Evolutionary conservation across 2,797 vertebrate genomes (phyloP), one percentile per base, ranked within the genome.

Genomic region (Pseudochaenichthys georgianus): DNA sequence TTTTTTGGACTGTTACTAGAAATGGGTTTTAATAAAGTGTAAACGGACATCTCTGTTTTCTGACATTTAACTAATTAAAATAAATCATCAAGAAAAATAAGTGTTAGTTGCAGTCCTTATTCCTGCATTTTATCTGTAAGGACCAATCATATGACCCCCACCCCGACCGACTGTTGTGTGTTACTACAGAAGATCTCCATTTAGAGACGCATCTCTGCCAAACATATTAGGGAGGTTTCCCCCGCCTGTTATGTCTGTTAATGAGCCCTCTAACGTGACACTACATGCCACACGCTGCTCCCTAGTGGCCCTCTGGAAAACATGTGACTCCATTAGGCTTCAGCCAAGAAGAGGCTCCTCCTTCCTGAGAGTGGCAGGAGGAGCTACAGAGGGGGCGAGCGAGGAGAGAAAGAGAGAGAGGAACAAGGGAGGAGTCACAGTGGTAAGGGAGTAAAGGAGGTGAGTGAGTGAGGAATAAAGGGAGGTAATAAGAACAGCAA

Each of bases 231-330:
- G 61, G 57, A 59, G 54, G 41, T 57, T 51, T 72, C 69, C 43
- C 77, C 65, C 23, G 72, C 73, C 62, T 60, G 61, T 64, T 78
- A 54, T 47, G 55, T 60, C 54, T 81, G 75, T 84, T 91, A 89
- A 91, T 84, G 87, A 86, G 67, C 70, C 87, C 79, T 87, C 73
- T 64, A 87, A 86, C 73, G 66, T 77, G 83, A 85, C 87, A 89
- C 80, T 83, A 78, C 80, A 87, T 88, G 88, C 87, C 73, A 81
- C 86, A 84, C 83, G 84, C 94, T 93, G 93, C 94, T 90, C 94
- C 92, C 92, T 92, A 92, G 92, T 86, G 94, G 93, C 80, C 73
- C 64, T 59, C 17, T 41, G 58, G 53, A 76, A 89, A 92, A 89
- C 84, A 86, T 66, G 84, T 61, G 66, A 81, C 74, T 82, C 62